Evolutionary conservation across 1,140 invertebrate species (phyloP).

Genomic region (Ridgeia piscesae): DNA sequence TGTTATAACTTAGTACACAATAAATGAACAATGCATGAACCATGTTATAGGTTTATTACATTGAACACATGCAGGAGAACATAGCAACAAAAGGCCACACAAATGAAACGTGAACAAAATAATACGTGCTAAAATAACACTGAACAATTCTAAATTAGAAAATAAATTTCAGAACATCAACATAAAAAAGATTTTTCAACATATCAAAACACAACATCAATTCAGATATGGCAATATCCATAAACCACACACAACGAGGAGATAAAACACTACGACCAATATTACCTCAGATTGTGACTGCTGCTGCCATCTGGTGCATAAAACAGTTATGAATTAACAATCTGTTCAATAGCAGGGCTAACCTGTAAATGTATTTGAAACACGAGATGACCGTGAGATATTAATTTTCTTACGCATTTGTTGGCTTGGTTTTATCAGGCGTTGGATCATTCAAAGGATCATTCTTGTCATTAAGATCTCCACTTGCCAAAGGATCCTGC

Average conservation of each 20-base stretch:
- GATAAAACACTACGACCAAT: background rate
- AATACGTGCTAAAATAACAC: conserved; percentile 8
- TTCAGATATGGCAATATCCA: background rate
- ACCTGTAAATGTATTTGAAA: background rate
- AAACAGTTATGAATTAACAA: conserved; percentile 12
- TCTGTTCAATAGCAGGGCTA: background rate
- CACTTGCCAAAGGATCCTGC: conserved; percentile 84
- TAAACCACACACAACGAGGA: background rate
- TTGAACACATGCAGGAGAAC: too few relatives aligned
- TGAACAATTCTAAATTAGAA: conserved; percentile 18
- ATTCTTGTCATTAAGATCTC: conserved; percentile 83
- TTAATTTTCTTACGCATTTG: conserved; percentile 39
- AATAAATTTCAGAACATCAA: background rate
- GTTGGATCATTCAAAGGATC: conserved; percentile 87
- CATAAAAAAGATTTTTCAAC: background rate
- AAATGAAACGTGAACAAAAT: background rate
- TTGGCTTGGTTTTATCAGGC: conserved; percentile 67
- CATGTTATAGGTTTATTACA: too few relatives aligned
- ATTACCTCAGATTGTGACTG: background rate
- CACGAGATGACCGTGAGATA: background rate
- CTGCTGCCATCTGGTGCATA: background rate
- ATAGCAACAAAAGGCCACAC: background rate
- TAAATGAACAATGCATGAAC: too few relatives aligned
- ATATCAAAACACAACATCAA: background rate
- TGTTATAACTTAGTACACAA: too few relatives aligned